Evolutionary conservation across 2,888 invertebrate genomes (phyloP).

Genomic region (Xiphydria camelus): DNA sequence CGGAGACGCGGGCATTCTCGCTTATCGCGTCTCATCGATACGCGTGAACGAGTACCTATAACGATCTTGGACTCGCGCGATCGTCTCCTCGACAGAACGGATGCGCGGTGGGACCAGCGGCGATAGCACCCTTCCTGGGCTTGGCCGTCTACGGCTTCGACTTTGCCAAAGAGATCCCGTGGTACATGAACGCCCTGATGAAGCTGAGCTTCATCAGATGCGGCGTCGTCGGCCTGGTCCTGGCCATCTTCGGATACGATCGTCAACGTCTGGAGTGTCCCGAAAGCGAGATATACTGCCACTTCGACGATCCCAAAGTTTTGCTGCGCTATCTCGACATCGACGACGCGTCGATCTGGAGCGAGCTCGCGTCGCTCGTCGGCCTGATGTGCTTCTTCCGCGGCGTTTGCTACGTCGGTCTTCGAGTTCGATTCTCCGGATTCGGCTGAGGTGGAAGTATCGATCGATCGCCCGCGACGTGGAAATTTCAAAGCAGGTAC

Average conservation of each 20-base stretch:
- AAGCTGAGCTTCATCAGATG: conserved; percentile 70
- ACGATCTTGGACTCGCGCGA: no score
- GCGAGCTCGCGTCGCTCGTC: conserved; percentile 62
- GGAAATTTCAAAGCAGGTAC: no score
- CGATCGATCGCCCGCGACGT: no score
- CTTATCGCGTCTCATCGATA: no score
- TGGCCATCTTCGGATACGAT: conserved; percentile 68
- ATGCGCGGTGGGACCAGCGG: conserved; percentile 68
- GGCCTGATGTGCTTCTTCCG: conserved; percentile 64
- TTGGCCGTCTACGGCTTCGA: conserved; percentile 73
- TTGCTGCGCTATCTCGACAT: conserved; percentile 66
- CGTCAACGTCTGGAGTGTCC: conserved; percentile 62
- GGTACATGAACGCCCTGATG: conserved; percentile 66
- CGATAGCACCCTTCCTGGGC: conserved; percentile 70
- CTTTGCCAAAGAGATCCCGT: conserved; percentile 67
- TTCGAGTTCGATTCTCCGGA: conserved; percentile 63
- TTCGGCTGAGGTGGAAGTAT: no score
- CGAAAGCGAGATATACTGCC: conserved; percentile 65
- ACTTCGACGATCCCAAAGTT: conserved; percentile 68
- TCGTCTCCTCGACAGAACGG: conserved; percentile 70
- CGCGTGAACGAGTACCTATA: no score
- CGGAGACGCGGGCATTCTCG: no score
- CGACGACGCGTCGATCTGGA: conserved; percentile 63
- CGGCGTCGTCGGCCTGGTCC: conserved; percentile 66
- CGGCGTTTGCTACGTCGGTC: conserved; percentile 63